Evolutionary conservation across 2,113 vertebrate genomes (phyloP).

Genomic region (Colaptes auratus): DNA sequence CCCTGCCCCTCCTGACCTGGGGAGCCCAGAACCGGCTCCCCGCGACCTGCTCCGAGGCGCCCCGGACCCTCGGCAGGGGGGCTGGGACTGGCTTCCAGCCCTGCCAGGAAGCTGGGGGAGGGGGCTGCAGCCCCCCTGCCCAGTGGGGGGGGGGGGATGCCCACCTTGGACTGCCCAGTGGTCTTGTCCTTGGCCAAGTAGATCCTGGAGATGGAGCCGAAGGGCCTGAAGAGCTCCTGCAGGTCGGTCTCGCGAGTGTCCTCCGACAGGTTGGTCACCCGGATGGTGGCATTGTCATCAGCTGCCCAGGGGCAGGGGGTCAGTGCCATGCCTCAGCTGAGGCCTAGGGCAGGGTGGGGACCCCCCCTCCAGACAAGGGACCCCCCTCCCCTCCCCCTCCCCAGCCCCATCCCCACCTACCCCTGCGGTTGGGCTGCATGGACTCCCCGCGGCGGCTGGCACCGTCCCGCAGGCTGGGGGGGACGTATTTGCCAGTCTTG

Average conservation of each 20-base stretch:
- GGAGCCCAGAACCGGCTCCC: no score
- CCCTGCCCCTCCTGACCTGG: no score
- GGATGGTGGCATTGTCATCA: conserved; percentile 96
- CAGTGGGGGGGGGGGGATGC: no score
- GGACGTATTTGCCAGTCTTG: conserved; percentile 95
- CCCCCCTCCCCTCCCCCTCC: no score
- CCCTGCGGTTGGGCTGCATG: conserved; percentile 95
- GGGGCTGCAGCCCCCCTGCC: fast-evolving
- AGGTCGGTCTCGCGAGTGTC: conserved; percentile 96
- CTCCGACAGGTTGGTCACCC: conserved; percentile 96
- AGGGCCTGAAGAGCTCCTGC: conserved; percentile 97
- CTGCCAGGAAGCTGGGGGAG: no score
- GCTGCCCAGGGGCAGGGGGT: conserved; percentile 62
- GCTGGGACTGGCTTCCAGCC: no score
- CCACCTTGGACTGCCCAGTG: conserved; percentile 95
- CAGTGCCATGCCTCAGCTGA: no score
- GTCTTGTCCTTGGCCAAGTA: conserved; percentile 98
- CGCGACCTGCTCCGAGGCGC: no score
- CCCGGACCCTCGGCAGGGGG: no score
- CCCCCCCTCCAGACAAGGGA: not conserved
- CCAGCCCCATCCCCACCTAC: conserved; percentile 40
- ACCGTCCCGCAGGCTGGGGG: conserved; percentile 90
- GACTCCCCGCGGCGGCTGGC: conserved; percentile 90
- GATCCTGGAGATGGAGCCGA: conserved; percentile 96
- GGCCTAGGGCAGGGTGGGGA: no score